Percentiles rank a stretch among this genome's conserved stretches.
Conservation (phyloP, 2,797 vertebrate species). For the Cynodonichthys magdalenae region DNA sequence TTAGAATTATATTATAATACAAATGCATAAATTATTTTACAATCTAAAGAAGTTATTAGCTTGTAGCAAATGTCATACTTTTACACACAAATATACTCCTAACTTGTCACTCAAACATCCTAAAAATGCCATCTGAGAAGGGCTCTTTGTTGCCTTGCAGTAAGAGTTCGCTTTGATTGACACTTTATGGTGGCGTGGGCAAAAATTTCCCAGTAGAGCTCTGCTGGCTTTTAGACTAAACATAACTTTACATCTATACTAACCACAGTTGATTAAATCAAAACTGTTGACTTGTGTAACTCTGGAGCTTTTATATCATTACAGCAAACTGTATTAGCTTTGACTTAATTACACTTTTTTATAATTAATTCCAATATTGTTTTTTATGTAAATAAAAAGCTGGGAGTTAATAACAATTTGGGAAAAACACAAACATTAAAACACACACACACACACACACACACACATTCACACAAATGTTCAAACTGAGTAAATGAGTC, state of each 20-base stretch:
- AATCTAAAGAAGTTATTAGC: neutral
- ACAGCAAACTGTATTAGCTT: neutral
- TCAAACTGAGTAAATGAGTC: slow-evolving; percentile 22
- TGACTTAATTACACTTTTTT: too few relatives aligned
- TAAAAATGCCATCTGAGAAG: slow-evolving; percentile 38
- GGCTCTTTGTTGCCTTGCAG: slow-evolving; percentile 77
- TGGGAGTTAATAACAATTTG: neutral
- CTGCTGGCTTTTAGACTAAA: slow-evolving; percentile 31
- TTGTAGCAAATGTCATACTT: neutral
- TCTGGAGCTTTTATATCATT: slow-evolving; percentile 11
- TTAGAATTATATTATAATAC: neutral
- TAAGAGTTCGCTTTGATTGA: slow-evolving; percentile 66
- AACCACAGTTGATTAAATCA: slow-evolving; percentile 33
- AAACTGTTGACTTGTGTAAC: slow-evolving; percentile 18
- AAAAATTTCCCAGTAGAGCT: too few relatives aligned
- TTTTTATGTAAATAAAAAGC: too few relatives aligned
- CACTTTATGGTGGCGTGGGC: slow-evolving; percentile 19
- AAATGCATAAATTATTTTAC: neutral
- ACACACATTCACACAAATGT: slow-evolving; percentile 20
- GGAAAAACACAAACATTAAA: neutral
- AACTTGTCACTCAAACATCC: slow-evolving; percentile 34
- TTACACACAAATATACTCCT: slow-evolving; percentile 28
- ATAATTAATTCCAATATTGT: neutral
- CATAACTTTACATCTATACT: slow-evolving; percentile 44
- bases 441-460: slow-evolving; percentile 25